A percentile compares a stretch with the other conserved stretches of the same genome.
These are phyloP conservation scores for Porites cylindrica DNA, from an alignment of 92 coral and sea anemone species.

Conservation along the genomic window DNA sequence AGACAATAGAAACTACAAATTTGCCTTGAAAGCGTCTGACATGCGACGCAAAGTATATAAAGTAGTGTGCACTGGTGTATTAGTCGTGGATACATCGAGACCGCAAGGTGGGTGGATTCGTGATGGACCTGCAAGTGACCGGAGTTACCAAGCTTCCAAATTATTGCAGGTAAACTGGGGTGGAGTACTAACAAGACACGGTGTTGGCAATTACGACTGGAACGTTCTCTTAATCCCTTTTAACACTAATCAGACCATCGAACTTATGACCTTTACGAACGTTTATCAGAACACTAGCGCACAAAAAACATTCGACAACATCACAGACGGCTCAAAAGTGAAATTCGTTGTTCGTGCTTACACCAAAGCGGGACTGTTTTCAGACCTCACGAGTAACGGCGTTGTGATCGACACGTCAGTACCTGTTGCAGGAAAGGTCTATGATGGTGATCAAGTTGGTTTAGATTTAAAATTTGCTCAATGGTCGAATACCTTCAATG, in stretches of 20 bases:
- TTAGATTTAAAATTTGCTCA: slow-evolving; percentile 76
- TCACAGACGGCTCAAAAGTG: slow-evolving; percentile 78
- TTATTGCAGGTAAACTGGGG: slow-evolving; percentile 87
- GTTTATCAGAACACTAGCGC: slow-evolving; percentile 67
- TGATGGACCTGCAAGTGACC: slow-evolving; percentile 80
- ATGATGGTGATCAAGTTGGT: slow-evolving; percentile 72
- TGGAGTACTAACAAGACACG: slow-evolving; percentile 82
- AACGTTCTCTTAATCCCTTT: slow-evolving; percentile 63
- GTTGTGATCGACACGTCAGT: slow-evolving; percentile 81
- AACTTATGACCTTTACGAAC: slow-evolving; percentile 67
- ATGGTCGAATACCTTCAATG: slow-evolving; percentile 85
- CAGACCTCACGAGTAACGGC: slow-evolving; percentile 82
- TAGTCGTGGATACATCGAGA: slow-evolving; percentile 81
- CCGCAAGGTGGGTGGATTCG: slow-evolving; percentile 88
- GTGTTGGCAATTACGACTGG: slow-evolving; percentile 84
- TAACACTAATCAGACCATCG: slow-evolving; percentile 36
- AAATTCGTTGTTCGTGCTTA: slow-evolving; percentile 68
- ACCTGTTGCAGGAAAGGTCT: slow-evolving; percentile 73
- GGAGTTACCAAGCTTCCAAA: slow-evolving; percentile 74
- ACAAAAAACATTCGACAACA: slow-evolving; percentile 53
- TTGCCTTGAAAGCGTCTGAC: slow-evolving; percentile 80
- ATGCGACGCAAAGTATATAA: slow-evolving; percentile 51
- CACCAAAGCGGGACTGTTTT: slow-evolving; percentile 85
- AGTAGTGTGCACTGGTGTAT: slow-evolving; percentile 66
- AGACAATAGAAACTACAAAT: slow-evolving; percentile 69